Evolutionary conservation across 2,113 vertebrate species (phyloP), one percentile per base, ranked within the genome.

Genomic region (Leptobrachium ailaonicum): DNA sequence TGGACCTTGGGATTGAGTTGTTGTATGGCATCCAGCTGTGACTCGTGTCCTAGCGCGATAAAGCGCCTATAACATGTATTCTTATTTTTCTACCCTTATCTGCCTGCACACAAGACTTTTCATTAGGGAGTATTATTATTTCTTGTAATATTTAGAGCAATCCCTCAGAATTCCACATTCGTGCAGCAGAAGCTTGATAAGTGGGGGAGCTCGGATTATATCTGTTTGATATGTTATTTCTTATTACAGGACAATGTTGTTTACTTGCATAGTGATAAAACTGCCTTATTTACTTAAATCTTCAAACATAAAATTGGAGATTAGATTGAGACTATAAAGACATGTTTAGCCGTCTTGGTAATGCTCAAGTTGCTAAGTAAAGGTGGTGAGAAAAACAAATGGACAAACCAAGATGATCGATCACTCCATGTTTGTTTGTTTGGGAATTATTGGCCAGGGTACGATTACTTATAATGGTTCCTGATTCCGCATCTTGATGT

Each of bases 71-170:
- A 1, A 14, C 41, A 42, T 47, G 20, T 3, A 0, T 32, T 3
- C 12, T n/a, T 74, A 47, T 85, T 62, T 67, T 76, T 56, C 80
- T 12, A 62, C 40, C 10, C 54, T 50, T 53, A 0, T 13, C 41
- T 63, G 8, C n/a, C 40, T 58, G 50, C 60, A 2, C 2, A 10
- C 54, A 64, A 76, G 41, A 2, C 12, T 2, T 70, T 44, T n/a
- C 12, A 62, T 6, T 14, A 47, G 10, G 44, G 68, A 41, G 53
- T 8, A 32, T 42, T 11, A 58, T 41, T 41, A 6, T 66, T 8
- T 62, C 6, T 2, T 2, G 32, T 58, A 4, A 32, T 63, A 13
- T 71, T 44, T 80, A 73, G 11, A 40, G 7, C 41, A n/a, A n/a
- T 63, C 62, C 13, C 44, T 58, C 41, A 75, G 43, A 63, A 75